These are phyloP conservation scores for Eupelmus urozonus DNA, from an alignment of 2,888 invertebrate species.

Conservation along the genomic window DNA sequence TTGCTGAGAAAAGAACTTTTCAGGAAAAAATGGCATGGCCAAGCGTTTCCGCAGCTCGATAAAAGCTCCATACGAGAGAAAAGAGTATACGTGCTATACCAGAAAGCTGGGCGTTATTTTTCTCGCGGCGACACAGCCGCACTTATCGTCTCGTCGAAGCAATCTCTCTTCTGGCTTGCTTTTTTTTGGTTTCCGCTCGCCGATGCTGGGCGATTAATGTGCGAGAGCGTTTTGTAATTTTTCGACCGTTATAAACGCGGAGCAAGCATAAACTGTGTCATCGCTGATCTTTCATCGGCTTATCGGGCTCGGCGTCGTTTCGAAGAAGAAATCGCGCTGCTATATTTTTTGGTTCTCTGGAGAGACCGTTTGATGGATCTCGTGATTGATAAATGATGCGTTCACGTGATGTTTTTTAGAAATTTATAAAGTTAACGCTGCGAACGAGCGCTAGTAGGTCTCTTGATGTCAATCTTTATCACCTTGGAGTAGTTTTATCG, in stretches of 20 bases:
- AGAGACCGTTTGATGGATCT: no score
- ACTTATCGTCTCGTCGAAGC: slow-evolving; percentile 62
- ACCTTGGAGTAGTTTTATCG: no score
- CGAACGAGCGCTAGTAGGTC: no score
- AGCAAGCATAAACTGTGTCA: slow-evolving; percentile 27
- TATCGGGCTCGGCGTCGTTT: not conserved
- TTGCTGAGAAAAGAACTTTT: not conserved
- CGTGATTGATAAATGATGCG: not conserved
- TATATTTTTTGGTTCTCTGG: no score
- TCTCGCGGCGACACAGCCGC: slow-evolving; percentile 43
- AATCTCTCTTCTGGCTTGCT: slow-evolving; percentile 12
- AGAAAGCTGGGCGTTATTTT: slow-evolving; percentile 17
- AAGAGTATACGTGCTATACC: not conserved
- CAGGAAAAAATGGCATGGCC: slow-evolving; percentile 15
- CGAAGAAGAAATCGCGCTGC: no score
- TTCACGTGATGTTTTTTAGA: not conserved
- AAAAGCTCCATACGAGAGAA: slow-evolving; percentile 7
- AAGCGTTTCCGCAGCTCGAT: not conserved
- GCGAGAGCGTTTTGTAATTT: slow-evolving; percentile 37
- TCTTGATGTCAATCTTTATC: no score
- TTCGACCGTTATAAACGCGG: not conserved
- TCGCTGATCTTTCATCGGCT: slow-evolving; percentile 46
- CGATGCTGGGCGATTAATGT: slow-evolving; percentile 42
- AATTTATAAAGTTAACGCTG: no score
- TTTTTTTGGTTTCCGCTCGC: slow-evolving; percentile 53